Evolutionary conservation across 2,888 invertebrate genomes (phyloP), one percentile per base, ranked within the genome.

Genomic region (Rhamphomyia laevipes): DNA sequence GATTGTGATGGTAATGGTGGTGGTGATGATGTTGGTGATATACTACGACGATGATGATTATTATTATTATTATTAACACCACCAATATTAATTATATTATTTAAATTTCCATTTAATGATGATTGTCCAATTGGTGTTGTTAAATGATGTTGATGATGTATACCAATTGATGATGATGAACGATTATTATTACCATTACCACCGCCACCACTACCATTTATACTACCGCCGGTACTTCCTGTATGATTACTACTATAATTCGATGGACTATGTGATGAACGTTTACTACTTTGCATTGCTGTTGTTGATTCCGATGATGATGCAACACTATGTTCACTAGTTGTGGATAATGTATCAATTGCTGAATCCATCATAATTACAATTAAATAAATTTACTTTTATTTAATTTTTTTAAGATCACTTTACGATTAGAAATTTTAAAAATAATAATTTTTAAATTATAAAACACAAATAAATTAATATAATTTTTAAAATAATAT

Each of bases 281-380:
- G 50, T 33, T 52, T 52, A 37, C 54, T 55, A 52, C 49, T 52
- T 56, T 42, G 52, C 54, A 41, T 51, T 54, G 46, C 51, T 57
- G 46, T 47, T 55, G 52, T 50, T 52, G 62, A 59, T 47, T 60
- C 59, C 42, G 52, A 57, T 51, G 75, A 74, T 53, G 76, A 76
- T 61, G 75, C 74, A 70, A 62, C 64, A 63, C 68, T 68, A 57
- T 75, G 76, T 64, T 78, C 78, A 71, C 77, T 77, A 61, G 72
- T 67, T 51, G 66, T 68, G 55, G 71, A 70, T 58, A 69, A 71
- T 56, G 74, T 74, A 70, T 76, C 77, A 72, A 75, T 74, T 57
- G 72, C 74, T 64, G 75, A 72, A 66, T 77, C 77, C 77, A 77
- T 77, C 13, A n/a, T n/a, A n/a, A 42, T 27, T 42, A 21, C 21